Conservation (phyloP, 2,797 vertebrate genomes). For the Acanthornis magna region DNA sequence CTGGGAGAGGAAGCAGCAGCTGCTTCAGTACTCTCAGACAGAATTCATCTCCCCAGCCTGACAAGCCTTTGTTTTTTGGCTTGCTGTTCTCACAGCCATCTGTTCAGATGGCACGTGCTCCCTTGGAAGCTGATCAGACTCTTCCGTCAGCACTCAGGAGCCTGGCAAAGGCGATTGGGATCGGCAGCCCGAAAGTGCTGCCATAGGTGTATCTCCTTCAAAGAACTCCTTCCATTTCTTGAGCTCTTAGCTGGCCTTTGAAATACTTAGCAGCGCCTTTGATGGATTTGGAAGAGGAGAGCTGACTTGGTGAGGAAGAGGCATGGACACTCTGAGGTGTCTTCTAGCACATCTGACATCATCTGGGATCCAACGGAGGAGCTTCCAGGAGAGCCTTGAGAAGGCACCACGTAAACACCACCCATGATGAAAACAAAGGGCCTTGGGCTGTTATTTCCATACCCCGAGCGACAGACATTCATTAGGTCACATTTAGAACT, state of each 20-base stretch:
- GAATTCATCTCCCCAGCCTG: constrained; percentile 2
- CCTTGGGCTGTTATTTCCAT: neutral
- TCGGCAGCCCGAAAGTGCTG: neutral
- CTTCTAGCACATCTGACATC: accelerated
- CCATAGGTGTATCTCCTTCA: neutral
- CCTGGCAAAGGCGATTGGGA: neutral
- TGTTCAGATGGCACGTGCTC: constrained; percentile 14
- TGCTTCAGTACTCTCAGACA: constrained; percentile 17
- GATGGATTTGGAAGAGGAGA: neutral
- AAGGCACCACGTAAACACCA: neutral
- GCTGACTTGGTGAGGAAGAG: neutral
- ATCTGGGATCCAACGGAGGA: neutral
- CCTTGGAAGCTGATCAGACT: neutral
- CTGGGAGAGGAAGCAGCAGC: constrained; percentile 19
- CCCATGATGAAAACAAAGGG: neutral
- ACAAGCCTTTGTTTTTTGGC: constrained; percentile 18
- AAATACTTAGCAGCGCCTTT: neutral
- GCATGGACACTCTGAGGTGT: too few species aligned
- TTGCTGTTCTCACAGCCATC: constrained; percentile 39
- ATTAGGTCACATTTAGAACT: neutral
- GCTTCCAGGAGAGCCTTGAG: neutral
- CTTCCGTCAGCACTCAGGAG: neutral
- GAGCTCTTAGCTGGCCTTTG: neutral
- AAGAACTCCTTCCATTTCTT: neutral
- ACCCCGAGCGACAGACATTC: neutral